Base-by-base conservation (phyloP, 2,113 vertebrate species). In the Dolichallabes microphthalmus region DNA sequence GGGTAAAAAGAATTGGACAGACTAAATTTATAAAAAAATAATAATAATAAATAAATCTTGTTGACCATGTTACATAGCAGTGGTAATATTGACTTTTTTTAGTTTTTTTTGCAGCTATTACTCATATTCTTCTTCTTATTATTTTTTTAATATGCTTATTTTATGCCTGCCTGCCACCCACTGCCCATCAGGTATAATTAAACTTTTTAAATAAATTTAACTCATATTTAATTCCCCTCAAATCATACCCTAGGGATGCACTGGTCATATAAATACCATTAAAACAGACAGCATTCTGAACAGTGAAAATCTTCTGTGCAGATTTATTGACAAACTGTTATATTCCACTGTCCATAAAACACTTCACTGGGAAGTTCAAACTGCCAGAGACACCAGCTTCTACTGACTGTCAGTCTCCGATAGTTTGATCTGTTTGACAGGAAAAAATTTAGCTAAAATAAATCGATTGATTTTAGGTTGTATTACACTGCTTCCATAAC, bases 321-420 rank as follows among this genome's bases (percentile, higher is more conserved):
- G 22, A 19, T 81, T 82, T 76, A 82, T 55, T 86, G 79, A 76
- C 76, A 30, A 75, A 58, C 12, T 39, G 14, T 57, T 75, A 11
- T 22, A 58, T 80, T 58, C 53, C 32, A 25, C n/a, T 82, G 27
- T 80, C 64, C 84, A 81, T 52, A 55, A 86, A 55, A 55, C 10
- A 60, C 39, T 73, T 80, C 68, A 80, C 11, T 39, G 20, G 4
- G 19, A 52, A 27, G 74, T 14, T 15, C n/a, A 45, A 13, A 77
- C 58, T 76, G 32, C 53, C 55, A 6, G 8, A 55, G 85, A 82
- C 12, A 66, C 74, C 27, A 80, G 57, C 27, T 76, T 76, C 69
- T 60, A 68, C 74, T 45, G 17, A n/a, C 52, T 82, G 69, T 77
- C 77, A 82, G 81, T 86, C 85, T 66, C 71, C 32, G 69, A 58